Conservation (phyloP, 2,888 invertebrate species). For the Ochlodes sylvanus region DNA sequence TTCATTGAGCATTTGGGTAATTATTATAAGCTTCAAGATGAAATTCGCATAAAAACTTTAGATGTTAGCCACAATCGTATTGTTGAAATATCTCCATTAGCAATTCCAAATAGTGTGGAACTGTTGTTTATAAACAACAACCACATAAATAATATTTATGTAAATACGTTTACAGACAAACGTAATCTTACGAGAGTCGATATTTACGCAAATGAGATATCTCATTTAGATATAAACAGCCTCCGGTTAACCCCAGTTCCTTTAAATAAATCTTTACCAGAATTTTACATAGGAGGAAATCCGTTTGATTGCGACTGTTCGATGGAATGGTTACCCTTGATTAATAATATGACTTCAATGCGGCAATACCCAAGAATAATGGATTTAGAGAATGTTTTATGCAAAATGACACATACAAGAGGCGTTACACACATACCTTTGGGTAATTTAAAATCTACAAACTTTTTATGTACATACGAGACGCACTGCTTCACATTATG, state of each 20-base stretch:
- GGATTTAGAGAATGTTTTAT: conserved; percentile 94
- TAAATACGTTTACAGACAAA: conserved; percentile 95
- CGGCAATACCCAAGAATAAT: conserved; percentile 94
- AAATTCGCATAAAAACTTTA: conserved; percentile 91
- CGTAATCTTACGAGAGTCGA: conserved; percentile 93
- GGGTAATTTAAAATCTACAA: conserved; percentile 90
- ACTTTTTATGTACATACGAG: conserved; percentile 96
- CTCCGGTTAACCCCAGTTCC: conserved; percentile 91
- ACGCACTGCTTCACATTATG: conserved; percentile 97
- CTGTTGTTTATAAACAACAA: conserved; percentile 95
- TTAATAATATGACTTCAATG: conserved; percentile 93
- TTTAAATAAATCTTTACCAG: conserved; percentile 90
- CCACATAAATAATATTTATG: conserved; percentile 91
- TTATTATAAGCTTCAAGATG: conserved; percentile 93
- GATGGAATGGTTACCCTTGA: conserved; percentile 97
- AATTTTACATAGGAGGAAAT: conserved; percentile 96
- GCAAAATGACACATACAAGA: conserved; percentile 93
- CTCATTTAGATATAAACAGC: conserved; percentile 93
- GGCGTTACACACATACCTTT: conserved; percentile 91
- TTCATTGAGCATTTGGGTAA: conserved; percentile 94
- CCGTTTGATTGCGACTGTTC: conserved; percentile 97
- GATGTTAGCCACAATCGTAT: conserved; percentile 96
- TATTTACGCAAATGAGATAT: conserved; percentile 95
- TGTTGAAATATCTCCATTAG: conserved; percentile 90
- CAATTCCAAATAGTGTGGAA: conserved; percentile 95